Percentiles rank a stretch among this genome's conserved stretches.
Evolutionary conservation across 92 coral and sea anemone species (phyloP).

Genomic region (Hydrozoanthus gracilis): DNA sequence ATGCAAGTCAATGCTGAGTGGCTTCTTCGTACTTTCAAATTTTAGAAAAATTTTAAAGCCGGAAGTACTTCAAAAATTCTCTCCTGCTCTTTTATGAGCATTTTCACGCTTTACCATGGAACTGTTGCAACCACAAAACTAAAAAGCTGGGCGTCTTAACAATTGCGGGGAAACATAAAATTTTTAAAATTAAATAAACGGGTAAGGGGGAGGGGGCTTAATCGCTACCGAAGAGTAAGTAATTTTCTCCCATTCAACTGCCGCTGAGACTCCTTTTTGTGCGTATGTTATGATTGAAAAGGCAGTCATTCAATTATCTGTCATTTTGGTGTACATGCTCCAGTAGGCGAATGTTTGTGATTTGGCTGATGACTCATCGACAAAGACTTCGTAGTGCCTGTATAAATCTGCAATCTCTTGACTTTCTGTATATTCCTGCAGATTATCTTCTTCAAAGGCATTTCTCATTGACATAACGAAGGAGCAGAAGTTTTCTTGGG

Average conservation of each 20-base stretch:
- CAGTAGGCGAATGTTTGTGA: constrained; percentile 35
- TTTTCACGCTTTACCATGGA: too few species aligned
- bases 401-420: constrained; percentile 31
- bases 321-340: constrained; percentile 50
- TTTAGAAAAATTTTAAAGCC: too few species aligned
- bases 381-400: constrained; percentile 38
- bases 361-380: neutral
- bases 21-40: too few species aligned
- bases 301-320: constrained; percentile 15
- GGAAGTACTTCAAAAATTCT: too few species aligned
- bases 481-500: neutral
- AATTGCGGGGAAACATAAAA: too few species aligned
- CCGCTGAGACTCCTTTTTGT: neutral
- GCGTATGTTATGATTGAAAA: neutral
- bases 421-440: constrained; percentile 32
- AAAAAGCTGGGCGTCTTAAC: too few species aligned
- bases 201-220: too few species aligned
- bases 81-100: too few species aligned
- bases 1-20: too few species aligned
- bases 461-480: constrained; percentile 36
- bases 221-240: too few species aligned
- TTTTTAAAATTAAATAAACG: too few species aligned
- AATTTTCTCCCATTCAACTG: constrained; percentile 5
- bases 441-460: constrained; percentile 34
- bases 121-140: too few species aligned